Evolutionary conservation across 2,113 vertebrate species (phyloP), one percentile per base, ranked within the genome.

Genomic region (Callospermophilus lateralis): DNA sequence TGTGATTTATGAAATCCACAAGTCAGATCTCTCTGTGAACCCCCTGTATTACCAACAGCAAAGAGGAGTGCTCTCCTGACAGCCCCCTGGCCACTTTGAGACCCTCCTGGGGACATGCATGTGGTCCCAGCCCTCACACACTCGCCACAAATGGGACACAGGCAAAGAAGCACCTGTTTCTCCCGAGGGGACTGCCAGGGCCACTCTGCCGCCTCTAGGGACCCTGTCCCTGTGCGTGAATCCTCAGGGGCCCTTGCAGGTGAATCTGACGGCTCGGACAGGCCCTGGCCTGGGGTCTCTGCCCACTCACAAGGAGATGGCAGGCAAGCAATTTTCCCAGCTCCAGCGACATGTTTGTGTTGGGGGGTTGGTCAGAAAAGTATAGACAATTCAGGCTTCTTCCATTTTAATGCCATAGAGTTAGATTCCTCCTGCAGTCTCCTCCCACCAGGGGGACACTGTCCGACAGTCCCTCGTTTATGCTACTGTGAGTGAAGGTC

Each of bases 111-210:
- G 30, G 42, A 67, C 34, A 11, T 6, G 34, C 4, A 0, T 2
- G 4, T 1, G 9, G 2, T 2, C 37, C 55, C 39, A 1, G 8
- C 39, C 17, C 51, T 42, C 0, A 0, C 3, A 3, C 1, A 0
- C 13, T 4, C 37, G 37, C 55, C 51, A 37, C 80, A 68, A 13
- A 37, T 0, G 1, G 5, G 12, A 42, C 48, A 34, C 39, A 61
- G 34, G 42, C 37, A 3, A 4, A 9, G 2, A 30, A n/a, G 48
- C 1, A 1, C 6, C 2, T 2, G 7, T 13, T 4, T 58, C 42
- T 39, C 45, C 78, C 1, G 0, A 1, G 0, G 26, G n/a, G 28
- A 26, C 61, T 15, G 16, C 61, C 61, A 73, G 8, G n/a, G 8
- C 37, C 67, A 34, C 28, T 3, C 1, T 0, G 4, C 20, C 0